phyloP scores from a whole-genome alignment of 2,113 vertebrate species.

The Oreotragus oreotragus region DNA sequence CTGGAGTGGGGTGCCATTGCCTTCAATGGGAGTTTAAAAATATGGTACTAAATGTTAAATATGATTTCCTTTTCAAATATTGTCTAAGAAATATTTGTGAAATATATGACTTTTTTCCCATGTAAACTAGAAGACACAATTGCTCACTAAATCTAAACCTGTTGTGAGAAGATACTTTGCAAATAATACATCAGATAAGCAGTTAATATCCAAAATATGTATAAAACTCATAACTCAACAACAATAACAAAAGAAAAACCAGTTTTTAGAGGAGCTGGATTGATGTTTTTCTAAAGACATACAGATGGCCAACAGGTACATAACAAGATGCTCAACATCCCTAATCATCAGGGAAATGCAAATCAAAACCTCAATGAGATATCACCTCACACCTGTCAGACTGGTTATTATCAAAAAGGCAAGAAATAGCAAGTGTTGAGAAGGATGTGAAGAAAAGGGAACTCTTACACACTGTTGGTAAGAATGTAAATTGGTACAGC shows the following conservation, averaged over 20 bases:
- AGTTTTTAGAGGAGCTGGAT: background rate
- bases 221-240: background rate
- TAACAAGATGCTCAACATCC: background rate
- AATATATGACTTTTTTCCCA: background rate
- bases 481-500: background rate
- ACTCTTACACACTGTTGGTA: background rate
- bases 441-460: background rate
- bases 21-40: background rate
- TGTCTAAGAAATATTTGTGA: background rate
- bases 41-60: background rate
- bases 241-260: background rate
- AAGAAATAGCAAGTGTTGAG: background rate
- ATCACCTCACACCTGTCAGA: background rate
- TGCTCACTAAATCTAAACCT: background rate
- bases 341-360: background rate
- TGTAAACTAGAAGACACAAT: background rate
- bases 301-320: background rate
- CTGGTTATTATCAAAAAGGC: background rate
- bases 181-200: background rate
- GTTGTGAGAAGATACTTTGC: background rate
- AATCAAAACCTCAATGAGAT: background rate
- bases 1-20: too few species aligned
- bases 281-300: background rate
- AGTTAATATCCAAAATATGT: background rate
- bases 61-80: background rate